These are phyloP conservation scores for Belonocnema kinseyi DNA, from an alignment of 1,140 invertebrate genomes.

Conservation along the genomic window DNA sequence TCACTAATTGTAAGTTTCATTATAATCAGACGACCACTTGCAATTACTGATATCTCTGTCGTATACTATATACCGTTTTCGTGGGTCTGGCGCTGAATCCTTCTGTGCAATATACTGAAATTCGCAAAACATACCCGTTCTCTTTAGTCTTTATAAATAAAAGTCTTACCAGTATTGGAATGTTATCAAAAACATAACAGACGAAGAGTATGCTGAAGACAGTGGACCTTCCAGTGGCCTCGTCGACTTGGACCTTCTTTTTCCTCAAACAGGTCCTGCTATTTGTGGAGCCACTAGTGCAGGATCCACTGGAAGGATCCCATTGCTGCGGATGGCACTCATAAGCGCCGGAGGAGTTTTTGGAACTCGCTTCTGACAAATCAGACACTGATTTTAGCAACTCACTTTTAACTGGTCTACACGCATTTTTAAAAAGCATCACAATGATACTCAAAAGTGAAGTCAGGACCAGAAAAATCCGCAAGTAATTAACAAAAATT, in stretches of 20 bases:
- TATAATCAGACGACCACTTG: no score
- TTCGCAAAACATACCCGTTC: no score
- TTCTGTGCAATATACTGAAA: no score
- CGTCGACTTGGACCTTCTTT: constrained; percentile 57
- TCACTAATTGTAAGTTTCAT: no score
- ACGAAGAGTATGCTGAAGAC: constrained; percentile 73
- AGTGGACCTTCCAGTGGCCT: constrained; percentile 70
- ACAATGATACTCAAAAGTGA: constrained; percentile 49
- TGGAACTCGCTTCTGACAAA: constrained; percentile 69
- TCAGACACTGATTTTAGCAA: constrained; percentile 67
- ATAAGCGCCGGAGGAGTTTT: constrained; percentile 67
- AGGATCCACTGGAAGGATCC: constrained; percentile 69
- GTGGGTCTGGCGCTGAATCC: no score
- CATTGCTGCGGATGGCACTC: constrained; percentile 67
- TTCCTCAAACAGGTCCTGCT: constrained; percentile 67
- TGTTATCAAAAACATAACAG: constrained; percentile 74
- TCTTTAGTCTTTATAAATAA: constrained; percentile 1
- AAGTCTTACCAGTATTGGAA: constrained; percentile 75
- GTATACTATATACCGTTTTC: no score
- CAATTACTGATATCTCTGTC: no score
- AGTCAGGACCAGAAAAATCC: constrained; percentile 66
- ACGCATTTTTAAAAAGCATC: constrained; percentile 20
- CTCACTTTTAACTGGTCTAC: constrained; percentile 61
- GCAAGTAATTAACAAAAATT: constrained; percentile 74
- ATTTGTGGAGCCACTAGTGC: constrained; percentile 70